Evolutionary conservation across 2,888 invertebrate species (phyloP), one percentile per base, ranked within the genome.

Genomic region (Euphydryas editha): DNA sequence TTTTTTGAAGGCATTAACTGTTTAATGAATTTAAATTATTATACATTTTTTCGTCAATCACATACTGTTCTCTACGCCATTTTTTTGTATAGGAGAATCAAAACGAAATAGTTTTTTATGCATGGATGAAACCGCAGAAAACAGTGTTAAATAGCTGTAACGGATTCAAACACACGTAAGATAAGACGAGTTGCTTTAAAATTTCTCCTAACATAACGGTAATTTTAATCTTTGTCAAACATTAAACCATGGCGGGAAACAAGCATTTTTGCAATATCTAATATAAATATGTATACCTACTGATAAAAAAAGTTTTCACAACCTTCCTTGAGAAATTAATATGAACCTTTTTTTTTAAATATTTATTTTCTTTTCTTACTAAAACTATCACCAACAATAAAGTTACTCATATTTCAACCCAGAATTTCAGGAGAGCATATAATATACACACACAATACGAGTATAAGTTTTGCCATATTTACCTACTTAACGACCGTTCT

Each of bases 211-310:
- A 24, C 24, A 63, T 58, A 42, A 44, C 46, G 46, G 47, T 13
- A 21, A 39, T 13, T 56, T 24, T 58, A 54, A 37, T 54, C 30
- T 57, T 18, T 57, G 44, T 54, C 37, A 46, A 18, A 20, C 21
- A 55, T 57, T 58, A 30, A 30, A 20, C 39, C 24, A 62, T 39
- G 44, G 75, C 76, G 74, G 74, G 73, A 76, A 81, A 78, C 74
- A 62, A 57, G 75, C 71, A 67, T 71, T 71, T 68, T 76, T 73
- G 51, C 68, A 70, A 67, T 68, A 68, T 68, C 71, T 72, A 72
- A 72, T 62, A 68, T 69, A 73, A 75, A 73, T 68, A 71, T 66
- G 63, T 72, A 73, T 63, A 76, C n/a, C n/a, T n/a, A n/a, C 76
- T 1, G 6, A 78, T 37, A 59, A 54, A 44, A 55, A 30, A 69